Evolutionary conservation across 1,140 invertebrate species (phyloP).

Genomic region (Physella acuta): DNA sequence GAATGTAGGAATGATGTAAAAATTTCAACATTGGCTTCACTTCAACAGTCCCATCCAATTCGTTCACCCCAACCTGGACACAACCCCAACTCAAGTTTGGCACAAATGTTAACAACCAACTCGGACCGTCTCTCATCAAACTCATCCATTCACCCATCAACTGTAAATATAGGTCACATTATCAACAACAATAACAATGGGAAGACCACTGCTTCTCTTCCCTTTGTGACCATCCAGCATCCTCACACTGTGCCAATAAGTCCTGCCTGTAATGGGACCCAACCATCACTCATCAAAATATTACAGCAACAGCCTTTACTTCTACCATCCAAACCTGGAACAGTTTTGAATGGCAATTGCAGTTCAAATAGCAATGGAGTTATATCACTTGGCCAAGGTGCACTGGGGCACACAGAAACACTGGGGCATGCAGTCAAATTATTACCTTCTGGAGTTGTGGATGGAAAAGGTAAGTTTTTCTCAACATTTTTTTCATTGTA

Average conservation of each 20-base stretch:
- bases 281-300: slow-evolving; percentile 13
- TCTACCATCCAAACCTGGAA: background rate
- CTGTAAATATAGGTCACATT: too few species aligned
- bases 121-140: too few species aligned
- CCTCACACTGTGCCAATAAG: background rate
- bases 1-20: slow-evolving; percentile 5
- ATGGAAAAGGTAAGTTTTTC: slow-evolving; percentile 20
- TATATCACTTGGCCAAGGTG: background rate
- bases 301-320: slow-evolving; percentile 10
- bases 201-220: background rate
- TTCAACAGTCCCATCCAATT: background rate
- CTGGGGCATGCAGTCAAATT: slow-evolving; percentile 15
- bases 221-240: slow-evolving; percentile 13
- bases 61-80: background rate
- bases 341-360: slow-evolving; percentile 2
- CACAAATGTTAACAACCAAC: background rate
- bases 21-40: background rate
- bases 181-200: too few species aligned
- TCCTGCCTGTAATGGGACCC: slow-evolving; percentile 4
- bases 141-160: too few species aligned
- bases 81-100: background rate
- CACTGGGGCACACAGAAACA: background rate
- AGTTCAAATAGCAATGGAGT: background rate
- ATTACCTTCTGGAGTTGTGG: slow-evolving; percentile 3
- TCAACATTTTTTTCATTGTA: background rate